Evolutionary conservation across 2,797 vertebrate genomes (phyloP).

Genomic region (Salmo trutta): DNA sequence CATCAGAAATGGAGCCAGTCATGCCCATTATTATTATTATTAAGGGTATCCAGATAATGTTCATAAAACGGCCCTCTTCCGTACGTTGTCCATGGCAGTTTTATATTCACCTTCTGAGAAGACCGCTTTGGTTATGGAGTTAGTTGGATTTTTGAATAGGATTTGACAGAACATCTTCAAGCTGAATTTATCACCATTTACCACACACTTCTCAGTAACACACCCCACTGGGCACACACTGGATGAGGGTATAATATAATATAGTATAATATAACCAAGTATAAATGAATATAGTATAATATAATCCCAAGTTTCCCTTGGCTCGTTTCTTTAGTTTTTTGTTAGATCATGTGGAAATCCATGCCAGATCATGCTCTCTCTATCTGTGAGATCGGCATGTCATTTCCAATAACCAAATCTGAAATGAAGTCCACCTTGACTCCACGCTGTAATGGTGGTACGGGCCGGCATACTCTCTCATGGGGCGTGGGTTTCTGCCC

Average conservation of each 20-base stretch:
- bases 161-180: neutral
- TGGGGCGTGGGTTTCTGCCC: neutral
- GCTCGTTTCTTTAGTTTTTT: neutral
- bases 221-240: too few species aligned
- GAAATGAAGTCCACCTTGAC: neutral
- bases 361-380: neutral
- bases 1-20: conserved; percentile 36
- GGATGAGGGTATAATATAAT: too few species aligned
- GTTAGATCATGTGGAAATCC: neutral
- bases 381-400: neutral
- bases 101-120: neutral
- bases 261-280: too few species aligned
- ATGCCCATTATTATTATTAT: conserved; percentile 28
- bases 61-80: conserved; percentile 12
- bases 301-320: neutral
- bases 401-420: neutral
- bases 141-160: neutral
- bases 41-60: conserved; percentile 19
- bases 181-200: neutral
- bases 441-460: neutral
- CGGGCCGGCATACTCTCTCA: neutral
- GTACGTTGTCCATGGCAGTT: neutral
- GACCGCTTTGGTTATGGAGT: neutral
- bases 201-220: neutral
- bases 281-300: too few species aligned